Percentiles rank a stretch among this genome's conserved stretches.
These are phyloP conservation scores for Dreissena rostriformis DNA, from an alignment of 1,140 invertebrate genomes.

Conservation along the genomic window DNA sequence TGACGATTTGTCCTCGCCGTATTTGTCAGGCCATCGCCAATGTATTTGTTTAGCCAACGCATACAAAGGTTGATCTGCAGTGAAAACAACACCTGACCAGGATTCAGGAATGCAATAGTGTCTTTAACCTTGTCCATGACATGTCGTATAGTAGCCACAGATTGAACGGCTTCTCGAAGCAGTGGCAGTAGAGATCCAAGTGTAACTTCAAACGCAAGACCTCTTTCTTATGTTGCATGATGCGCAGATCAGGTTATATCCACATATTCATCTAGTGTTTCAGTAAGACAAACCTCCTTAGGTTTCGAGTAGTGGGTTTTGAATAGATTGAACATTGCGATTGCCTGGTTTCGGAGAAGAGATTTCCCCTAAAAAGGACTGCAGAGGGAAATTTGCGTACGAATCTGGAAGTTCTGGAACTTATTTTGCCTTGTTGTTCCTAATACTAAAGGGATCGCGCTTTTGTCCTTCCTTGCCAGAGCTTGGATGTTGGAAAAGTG, in stretches of 20 bases:
- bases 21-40: slow-evolving; percentile 59
- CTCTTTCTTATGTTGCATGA: background rate
- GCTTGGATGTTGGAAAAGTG: slow-evolving; percentile 63
- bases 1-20: slow-evolving; percentile 63
- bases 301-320: too few species aligned
- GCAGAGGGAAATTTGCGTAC: slow-evolving; percentile 37
- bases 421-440: slow-evolving; percentile 11
- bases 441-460: too few species aligned
- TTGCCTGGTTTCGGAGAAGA: background rate
- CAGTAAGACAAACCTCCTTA: background rate
- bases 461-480: background rate
- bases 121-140: too few species aligned
- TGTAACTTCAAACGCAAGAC: background rate
- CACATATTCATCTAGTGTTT: background rate
- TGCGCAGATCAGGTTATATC: slow-evolving; percentile 16
- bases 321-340: too few species aligned
- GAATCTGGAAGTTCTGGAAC: slow-evolving; percentile 27
- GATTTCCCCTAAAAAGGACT: slow-evolving; percentile 19
- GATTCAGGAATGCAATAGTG: too few species aligned
- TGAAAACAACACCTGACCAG: slow-evolving; percentile 57
- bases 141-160: too few species aligned
- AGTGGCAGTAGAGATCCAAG: too few species aligned
- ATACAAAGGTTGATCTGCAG: slow-evolving; percentile 62
- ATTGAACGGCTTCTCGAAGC: too few species aligned
- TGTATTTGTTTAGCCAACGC: slow-evolving; percentile 62